Conservation (phyloP, 2,113 vertebrate genomes). For the Protomyctophum bolini region DNA sequence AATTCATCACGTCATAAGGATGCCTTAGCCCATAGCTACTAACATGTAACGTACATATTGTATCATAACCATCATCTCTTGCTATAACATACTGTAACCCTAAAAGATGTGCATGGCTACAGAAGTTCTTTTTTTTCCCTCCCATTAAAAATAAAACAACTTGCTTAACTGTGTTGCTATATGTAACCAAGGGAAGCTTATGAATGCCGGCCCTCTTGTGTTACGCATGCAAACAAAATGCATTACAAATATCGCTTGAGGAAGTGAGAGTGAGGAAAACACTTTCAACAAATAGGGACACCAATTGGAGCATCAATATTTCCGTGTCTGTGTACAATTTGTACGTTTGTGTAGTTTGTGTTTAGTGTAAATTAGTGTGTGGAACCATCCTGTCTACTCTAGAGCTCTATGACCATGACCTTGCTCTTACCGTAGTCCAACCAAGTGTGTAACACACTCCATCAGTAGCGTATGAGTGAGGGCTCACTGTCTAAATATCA, state of each 20-base stretch:
- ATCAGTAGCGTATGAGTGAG: constrained; percentile 45
- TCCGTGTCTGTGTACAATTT: neutral
- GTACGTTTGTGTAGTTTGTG: too few relatives aligned
- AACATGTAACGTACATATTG: too few relatives aligned
- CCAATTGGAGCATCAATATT: neutral
- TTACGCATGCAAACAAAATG: neutral
- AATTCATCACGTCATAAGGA: too few relatives aligned
- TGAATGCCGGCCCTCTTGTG: neutral
- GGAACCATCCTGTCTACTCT: constrained; percentile 4
- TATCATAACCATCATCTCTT: too few relatives aligned
- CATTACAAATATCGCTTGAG: neutral
- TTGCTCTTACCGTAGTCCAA: constrained; percentile 20
- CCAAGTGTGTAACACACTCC: constrained; percentile 43
- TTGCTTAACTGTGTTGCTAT: neutral
- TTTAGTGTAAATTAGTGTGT: neutral
- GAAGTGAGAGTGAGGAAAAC: neutral
- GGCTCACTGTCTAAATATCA: constrained; percentile 48
- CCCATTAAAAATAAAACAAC: neutral
- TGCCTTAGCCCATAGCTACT: too few relatives aligned
- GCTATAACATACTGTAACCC: too few relatives aligned
- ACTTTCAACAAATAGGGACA: neutral
- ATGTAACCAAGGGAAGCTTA: neutral
- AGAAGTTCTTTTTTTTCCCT: neutral
- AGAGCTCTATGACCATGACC: constrained; percentile 33
- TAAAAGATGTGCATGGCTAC: neutral